Evolutionary conservation across 2,113 vertebrate species (phyloP).

Genomic region (Centropristis striata): DNA sequence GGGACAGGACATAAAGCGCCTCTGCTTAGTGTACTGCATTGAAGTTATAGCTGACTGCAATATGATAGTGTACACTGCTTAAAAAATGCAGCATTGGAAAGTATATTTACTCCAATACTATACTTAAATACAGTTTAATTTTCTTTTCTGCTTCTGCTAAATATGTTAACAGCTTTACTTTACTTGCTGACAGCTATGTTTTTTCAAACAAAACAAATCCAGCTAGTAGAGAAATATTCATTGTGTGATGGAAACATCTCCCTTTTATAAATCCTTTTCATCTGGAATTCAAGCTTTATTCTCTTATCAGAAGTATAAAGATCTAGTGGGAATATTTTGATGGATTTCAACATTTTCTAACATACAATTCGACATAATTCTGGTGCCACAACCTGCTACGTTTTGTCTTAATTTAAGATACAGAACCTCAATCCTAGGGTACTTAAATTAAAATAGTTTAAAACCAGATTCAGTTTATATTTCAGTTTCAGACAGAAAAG

Average conservation of each 20-base stretch:
- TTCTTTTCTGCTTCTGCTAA: background rate
- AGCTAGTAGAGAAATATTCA: background rate
- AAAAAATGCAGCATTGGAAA: slow-evolving; percentile 1
- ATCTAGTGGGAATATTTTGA: background rate
- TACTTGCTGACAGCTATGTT: background rate
- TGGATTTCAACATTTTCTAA: background rate
- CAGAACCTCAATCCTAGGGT: background rate
- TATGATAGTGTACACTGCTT: slow-evolving; percentile 3
- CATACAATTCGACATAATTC: background rate
- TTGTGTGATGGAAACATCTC: background rate
- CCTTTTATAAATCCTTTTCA: background rate
- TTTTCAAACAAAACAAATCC: background rate
- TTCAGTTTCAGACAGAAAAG: no score
- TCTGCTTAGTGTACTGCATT: slow-evolving; percentile 3
- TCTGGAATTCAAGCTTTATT: background rate
- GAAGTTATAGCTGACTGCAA: slow-evolving; percentile 33
- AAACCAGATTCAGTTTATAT: no score
- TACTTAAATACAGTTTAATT: background rate
- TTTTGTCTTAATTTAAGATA: background rate
- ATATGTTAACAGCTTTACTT: background rate
- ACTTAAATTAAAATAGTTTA: background rate
- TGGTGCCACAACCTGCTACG: background rate
- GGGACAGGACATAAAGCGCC: slow-evolving; percentile 48
- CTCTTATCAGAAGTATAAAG: background rate
- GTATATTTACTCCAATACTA: background rate